Base-by-base conservation (phyloP, 1,140 invertebrate genomes). In the Monochamus saltuarius region DNA sequence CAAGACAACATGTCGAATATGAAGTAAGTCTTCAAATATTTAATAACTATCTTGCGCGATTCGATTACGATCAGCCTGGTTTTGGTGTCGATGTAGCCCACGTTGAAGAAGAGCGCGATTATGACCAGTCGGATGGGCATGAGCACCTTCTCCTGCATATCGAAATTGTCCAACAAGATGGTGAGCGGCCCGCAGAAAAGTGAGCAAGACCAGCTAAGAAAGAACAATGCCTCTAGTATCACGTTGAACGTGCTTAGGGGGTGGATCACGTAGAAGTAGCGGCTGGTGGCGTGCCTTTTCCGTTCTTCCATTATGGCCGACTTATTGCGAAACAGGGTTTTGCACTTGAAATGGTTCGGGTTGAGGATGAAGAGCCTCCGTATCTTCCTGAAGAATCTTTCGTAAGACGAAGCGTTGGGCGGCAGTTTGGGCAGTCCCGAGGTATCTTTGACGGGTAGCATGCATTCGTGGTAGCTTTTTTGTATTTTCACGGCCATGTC, bases 21-120 rank as follows among this genome's bases (percentile, higher is more conserved):
- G 34, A 58, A 65, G 42, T 65, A 65, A 6, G 54, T 53, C 11
- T 22, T 34, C 6, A 65, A 35, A 36, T 65, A 65, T 6, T 61
- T 16, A 39, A 50, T 54, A 8, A 29, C 4, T 14, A 65, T 61
- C 29, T 52, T 47, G 6, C 19, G 57, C 0, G 59, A 59, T 29
- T 65, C 29, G 11, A 59, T 58, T 6, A 45, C 47, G 10, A 65
- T 61, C 16, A 54, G 39, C 35, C 58, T 65, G 1, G 63, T 65
- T 35, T 57, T 61, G 6, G 14, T 10, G 17, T 58, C 53, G 4
- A 47, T 47, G 38, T 61, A 65, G n/a, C 63, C 63, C 11, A 56
- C 61, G 19, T 47, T 35, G 29, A 65, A 65, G 22, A 47, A 58
- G 17, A 11, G 14, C 6, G 17, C 6, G 29, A 43, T 55, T 13